Base-by-base conservation (phyloP, 2,113 vertebrate species). In the Epinephelus moara region DNA sequence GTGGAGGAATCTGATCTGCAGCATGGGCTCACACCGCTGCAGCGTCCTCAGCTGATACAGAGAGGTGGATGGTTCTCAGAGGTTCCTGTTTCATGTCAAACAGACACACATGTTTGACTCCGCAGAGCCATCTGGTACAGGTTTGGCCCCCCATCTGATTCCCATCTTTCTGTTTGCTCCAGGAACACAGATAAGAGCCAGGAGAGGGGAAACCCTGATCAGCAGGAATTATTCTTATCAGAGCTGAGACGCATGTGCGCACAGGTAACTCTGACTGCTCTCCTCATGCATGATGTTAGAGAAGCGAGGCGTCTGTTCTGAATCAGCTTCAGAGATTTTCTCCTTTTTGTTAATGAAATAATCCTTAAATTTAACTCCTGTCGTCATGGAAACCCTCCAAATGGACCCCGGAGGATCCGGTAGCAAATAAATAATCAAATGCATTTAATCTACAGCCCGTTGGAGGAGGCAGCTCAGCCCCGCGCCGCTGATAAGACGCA, bases 1-100 rank as follows among this genome's bases (percentile, higher is more conserved):
- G 69, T 85, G 82, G 71, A 72, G 85, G 87, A 92, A 93, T 81
- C 70, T 70, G 78, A 91, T 82, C 80, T 78, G 66, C 75, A 23
- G 42, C 11, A 12, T 45, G 63, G 86, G 86, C 85, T 89, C 57
- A 47, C 60, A 47, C 76, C n/a, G 69, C 55, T 14, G 25, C 84
- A 50, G 73, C 62, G 68, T 70, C 72, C 70, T 77, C 86, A 78
- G 63, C 70, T 84, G 86, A 88, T 80, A 45, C 77, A 42, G 10
- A 70, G 15, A 49, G 78, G 45, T 15, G 27, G 61, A 5, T n/a
- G 63, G n/a, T 30, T 67, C 52, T 69, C 67, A 11, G 77, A n/a
- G 55, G 30, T 3, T 78, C 12, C 67, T 21, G 56, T 47, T 66
- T 73, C 68, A 70, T 80, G 78, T 80, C 80, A 63, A 70, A 84